Conservation (phyloP, 1,140 invertebrate genomes). For the Bombus confusus region DNA sequence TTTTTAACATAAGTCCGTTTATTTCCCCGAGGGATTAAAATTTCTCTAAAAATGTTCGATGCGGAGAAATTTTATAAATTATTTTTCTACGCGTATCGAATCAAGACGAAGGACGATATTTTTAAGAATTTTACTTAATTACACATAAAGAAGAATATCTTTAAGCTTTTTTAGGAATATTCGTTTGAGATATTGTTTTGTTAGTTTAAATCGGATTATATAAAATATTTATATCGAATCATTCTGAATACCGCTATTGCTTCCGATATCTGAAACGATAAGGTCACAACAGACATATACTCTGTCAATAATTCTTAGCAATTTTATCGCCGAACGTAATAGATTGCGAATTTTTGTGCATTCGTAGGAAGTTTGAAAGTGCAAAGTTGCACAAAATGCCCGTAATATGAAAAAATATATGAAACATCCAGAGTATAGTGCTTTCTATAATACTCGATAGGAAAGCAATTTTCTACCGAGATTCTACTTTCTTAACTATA, state of each 20-base stretch:
- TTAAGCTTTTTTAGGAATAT: not conserved
- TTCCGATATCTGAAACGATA: not conserved
- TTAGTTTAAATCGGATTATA: not conserved
- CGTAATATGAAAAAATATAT: too few species aligned
- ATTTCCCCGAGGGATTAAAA: not conserved
- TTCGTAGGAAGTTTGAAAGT: too few species aligned
- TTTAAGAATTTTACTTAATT: not conserved
- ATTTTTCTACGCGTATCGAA: too few species aligned
- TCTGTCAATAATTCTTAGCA: too few species aligned
- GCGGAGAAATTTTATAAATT: not conserved
- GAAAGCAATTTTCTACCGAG: too few species aligned
- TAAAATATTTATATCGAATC: not conserved
- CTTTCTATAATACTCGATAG: too few species aligned
- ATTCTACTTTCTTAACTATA: too few species aligned
- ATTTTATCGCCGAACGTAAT: too few species aligned
- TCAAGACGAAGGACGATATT: not conserved
- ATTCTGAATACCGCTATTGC: not conserved
- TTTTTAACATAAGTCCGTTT: conserved; percentile 4
- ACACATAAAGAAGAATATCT: not conserved
- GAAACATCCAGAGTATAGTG: too few species aligned
- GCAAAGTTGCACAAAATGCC: too few species aligned
- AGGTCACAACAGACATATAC: not conserved
- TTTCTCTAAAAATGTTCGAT: too few species aligned
- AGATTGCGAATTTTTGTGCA: too few species aligned
- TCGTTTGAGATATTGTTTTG: not conserved